phyloP scores from a whole-genome alignment of 2,888 invertebrate genomes.

The Sepioteuthis lessoniana region DNA sequence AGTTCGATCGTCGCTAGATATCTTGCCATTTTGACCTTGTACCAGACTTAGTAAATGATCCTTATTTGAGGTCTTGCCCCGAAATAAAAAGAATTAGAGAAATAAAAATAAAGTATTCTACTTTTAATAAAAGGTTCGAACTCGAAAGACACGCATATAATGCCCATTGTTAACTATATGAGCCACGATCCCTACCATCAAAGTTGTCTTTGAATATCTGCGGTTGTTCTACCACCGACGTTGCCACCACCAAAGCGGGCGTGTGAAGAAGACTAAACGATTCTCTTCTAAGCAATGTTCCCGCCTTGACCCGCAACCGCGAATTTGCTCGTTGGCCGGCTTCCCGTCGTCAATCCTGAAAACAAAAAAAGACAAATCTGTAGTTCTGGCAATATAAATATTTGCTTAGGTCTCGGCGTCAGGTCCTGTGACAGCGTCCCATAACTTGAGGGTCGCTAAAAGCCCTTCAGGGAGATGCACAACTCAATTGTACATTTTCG shows the following conservation, averaged over 20 bases:
- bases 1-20: too few species aligned
- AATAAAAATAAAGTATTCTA: too few species aligned
- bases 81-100: too few species aligned
- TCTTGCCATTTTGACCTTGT: too few species aligned
- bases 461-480: neutral
- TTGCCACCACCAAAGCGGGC: neutral
- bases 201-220: neutral
- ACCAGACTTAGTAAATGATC: too few species aligned
- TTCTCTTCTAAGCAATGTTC: neutral
- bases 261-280: neutral
- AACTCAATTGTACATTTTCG: neutral
- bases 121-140: too few species aligned
- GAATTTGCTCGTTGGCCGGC: too few species aligned
- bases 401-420: neutral
- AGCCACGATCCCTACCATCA: neutral
- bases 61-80: too few species aligned
- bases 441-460: neutral
- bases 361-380: constrained; percentile 25
- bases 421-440: neutral
- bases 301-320: neutral
- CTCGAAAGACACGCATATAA: too few species aligned
- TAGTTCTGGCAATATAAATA: neutral
- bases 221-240: neutral
- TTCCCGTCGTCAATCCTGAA: neutral
- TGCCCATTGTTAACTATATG: neutral